Base-by-base conservation (phyloP, 2,888 invertebrate genomes). In the Trichogramma dendrolimi region DNA sequence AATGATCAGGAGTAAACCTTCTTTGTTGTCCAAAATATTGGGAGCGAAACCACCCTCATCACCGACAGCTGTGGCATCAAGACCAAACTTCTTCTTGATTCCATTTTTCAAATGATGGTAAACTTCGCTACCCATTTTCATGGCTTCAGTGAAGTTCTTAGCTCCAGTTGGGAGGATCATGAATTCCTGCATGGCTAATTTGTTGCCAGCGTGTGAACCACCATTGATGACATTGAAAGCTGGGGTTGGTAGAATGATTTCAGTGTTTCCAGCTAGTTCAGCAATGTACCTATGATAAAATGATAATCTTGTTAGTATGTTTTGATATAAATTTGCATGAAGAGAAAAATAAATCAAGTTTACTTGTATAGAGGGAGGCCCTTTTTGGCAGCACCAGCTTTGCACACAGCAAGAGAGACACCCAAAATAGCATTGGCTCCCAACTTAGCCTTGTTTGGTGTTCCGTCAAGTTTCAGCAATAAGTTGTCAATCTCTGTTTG, bases 1-100 rank as follows among this genome's bases (percentile, higher is more conserved):
- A 64, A 86, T 87, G 74, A 97, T 91, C 53, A 97, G 85, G 72
- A 85, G 85, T 54, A 97, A 82, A 61, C 93, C 96, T 81, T 98
- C 98, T 80, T 94, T 93, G 83, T 96, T 96, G 82, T 94, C 94
- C 71, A 89, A 88, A 75, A 99, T 97, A 81, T 98, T 97, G 65
- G 99, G 99, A 52, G 98, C 99, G 77, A 99, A 99, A 70, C 99
- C 99, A 81, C 99, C 99, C 81, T 99, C 99, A 82, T 99, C 99
- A 71, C 98, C 98, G 7, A 99, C 99, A 69, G 97, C 92, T 6
- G 96, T 96, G 41, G 96, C 95, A 81, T 97, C 97, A 73, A 96
- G 86, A 63, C 98, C 98, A 73, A 90, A 92, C 81, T 94, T 94
- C 73, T 88, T 87, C 83, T 98, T 95, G 80, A 99, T 98, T 67